A percentile compares a stretch with the other conserved stretches of the same genome.
These are phyloP conservation scores for Platorchestia sp. DNA, from an alignment of 1,140 invertebrate genomes.

Conservation along the genomic window DNA sequence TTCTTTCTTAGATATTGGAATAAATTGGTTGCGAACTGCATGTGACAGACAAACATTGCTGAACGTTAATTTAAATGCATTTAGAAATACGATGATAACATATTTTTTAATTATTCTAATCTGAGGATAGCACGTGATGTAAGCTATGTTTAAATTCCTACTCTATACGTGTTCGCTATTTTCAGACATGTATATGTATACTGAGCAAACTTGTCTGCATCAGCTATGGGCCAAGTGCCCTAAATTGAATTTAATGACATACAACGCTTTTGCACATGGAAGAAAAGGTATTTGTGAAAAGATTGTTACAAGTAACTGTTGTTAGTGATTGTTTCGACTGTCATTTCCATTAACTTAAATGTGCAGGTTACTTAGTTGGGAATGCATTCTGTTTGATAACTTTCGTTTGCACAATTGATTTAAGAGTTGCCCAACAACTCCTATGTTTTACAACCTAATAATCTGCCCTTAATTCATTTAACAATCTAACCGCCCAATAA, in stretches of 20 bases:
- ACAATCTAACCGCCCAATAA: neutral
- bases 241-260: neutral
- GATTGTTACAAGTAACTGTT: neutral
- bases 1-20: neutral
- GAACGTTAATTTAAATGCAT: neutral
- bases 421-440: neutral
- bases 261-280: neutral
- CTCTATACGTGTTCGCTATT: too few relatives aligned
- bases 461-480: neutral
- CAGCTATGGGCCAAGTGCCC: neutral
- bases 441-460: neutral
- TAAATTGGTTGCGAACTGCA: neutral
- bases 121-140: too few relatives aligned
- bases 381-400: neutral
- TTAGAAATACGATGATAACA: neutral
- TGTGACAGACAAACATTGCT: neutral
- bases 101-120: too few relatives aligned
- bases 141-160: too few relatives aligned
- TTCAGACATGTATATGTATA: too few relatives aligned
- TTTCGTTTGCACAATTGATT: neutral
- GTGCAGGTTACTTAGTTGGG: too few relatives aligned
- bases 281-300: neutral
- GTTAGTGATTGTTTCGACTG: neutral
- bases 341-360: neutral
- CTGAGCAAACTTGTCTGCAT: neutral